These are phyloP conservation scores for Stomatorhinus ivindoensis DNA, from an alignment of 2,113 vertebrate genomes.

Conservation along the genomic window DNA sequence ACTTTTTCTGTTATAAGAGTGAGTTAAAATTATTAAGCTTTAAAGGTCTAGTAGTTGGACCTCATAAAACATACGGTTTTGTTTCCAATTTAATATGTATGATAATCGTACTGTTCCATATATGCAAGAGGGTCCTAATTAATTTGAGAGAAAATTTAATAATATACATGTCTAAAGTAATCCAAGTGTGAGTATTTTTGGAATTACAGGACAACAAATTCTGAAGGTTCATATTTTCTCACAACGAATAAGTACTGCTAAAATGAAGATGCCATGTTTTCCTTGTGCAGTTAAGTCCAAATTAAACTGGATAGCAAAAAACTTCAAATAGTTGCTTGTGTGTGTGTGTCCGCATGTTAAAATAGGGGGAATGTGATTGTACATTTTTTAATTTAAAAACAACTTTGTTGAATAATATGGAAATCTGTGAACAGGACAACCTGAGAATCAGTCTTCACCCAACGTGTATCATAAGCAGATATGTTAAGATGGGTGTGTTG, in stretches of 20 bases:
- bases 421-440: background rate
- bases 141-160: background rate
- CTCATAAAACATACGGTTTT: background rate
- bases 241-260: background rate
- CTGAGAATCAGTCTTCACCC: background rate
- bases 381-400: background rate
- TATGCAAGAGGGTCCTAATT: background rate
- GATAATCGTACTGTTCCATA: background rate
- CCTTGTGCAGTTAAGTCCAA: background rate
- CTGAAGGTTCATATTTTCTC: background rate
- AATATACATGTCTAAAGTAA: background rate
- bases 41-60: background rate
- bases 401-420: background rate
- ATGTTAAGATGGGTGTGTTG: background rate
- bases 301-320: background rate
- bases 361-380: background rate
- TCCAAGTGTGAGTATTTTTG: background rate
- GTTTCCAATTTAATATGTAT: background rate
- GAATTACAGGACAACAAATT: background rate
- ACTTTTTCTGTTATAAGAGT: background rate
- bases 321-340: background rate
- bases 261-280: background rate
- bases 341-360: background rate
- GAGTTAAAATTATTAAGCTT: background rate
- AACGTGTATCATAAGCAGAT: background rate